Conservation (phyloP, 2,113 vertebrate species). For the Herpetotheres cachinnans region DNA sequence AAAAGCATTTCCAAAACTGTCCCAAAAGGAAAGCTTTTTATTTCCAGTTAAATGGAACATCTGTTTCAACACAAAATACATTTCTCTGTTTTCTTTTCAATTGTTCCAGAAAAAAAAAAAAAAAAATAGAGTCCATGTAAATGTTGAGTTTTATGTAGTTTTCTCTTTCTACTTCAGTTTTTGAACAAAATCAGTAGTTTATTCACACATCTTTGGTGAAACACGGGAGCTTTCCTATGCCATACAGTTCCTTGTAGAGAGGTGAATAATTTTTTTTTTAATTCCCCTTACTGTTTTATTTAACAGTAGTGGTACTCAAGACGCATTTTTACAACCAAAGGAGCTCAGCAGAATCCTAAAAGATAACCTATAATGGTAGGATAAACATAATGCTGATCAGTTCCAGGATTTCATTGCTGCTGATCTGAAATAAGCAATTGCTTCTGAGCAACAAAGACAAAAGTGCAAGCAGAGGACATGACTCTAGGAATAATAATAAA, state of each 20-base stretch:
- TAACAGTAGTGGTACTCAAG: background rate
- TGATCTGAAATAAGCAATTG: background rate
- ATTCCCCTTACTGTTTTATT: background rate
- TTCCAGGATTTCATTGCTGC: background rate
- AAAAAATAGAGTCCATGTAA: background rate
- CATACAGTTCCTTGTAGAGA: background rate
- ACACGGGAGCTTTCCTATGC: background rate
- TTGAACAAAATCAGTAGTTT: background rate
- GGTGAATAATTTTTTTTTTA: background rate
- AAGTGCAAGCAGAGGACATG: background rate
- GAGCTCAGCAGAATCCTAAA: background rate
- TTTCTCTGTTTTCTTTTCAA: background rate
- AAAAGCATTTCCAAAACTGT: background rate
- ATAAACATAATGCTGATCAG: background rate
- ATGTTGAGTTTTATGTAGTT: background rate
- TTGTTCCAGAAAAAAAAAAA: background rate
- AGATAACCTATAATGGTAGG: background rate
- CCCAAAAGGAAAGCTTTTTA: background rate
- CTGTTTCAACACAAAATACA: background rate
- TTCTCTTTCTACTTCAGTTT: background rate
- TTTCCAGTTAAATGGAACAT: background rate
- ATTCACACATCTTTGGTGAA: background rate
- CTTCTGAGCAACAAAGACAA: background rate
- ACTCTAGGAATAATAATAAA: background rate
- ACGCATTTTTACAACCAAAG: background rate